phyloP scores from a whole-genome alignment of 35 echinoderm and acorn worm species.

The Chiridota heheva region DNA sequence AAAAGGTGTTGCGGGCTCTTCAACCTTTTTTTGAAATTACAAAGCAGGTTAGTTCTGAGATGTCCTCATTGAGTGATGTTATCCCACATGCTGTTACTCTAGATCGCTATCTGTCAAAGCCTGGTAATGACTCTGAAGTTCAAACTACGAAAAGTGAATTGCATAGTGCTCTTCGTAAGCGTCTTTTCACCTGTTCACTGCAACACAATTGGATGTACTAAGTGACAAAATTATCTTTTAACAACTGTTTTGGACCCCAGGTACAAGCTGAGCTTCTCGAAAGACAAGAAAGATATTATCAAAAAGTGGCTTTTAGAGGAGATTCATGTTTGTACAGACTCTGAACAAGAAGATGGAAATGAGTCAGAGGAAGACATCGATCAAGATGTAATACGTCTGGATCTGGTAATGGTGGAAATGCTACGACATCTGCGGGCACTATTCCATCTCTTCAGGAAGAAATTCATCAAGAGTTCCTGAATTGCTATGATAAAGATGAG shows the following conservation, averaged over 20 bases:
- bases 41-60: conserved; percentile 12
- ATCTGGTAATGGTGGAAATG: too few species aligned
- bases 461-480: neutral
- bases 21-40: conserved; percentile 14
- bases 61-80: conserved; percentile 3
- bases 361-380: too few species aligned
- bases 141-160: neutral
- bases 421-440: neutral
- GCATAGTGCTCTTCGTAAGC: neutral
- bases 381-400: too few species aligned
- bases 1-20: neutral
- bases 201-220: neutral
- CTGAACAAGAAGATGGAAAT: too few species aligned
- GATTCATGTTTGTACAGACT: too few species aligned
- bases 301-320: too few species aligned
- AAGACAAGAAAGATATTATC: neutral
- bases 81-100: conserved; percentile 4
- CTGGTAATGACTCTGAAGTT: neutral
- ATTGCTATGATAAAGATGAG: neutral
- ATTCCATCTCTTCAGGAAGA: neutral
- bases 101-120: neutral
- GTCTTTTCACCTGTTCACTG: neutral
- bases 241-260: neutral
- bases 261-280: neutral
- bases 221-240: neutral